Evolutionary conservation across 2,113 vertebrate species (phyloP).

Genomic region (Hippocampus mohnikei): DNA sequence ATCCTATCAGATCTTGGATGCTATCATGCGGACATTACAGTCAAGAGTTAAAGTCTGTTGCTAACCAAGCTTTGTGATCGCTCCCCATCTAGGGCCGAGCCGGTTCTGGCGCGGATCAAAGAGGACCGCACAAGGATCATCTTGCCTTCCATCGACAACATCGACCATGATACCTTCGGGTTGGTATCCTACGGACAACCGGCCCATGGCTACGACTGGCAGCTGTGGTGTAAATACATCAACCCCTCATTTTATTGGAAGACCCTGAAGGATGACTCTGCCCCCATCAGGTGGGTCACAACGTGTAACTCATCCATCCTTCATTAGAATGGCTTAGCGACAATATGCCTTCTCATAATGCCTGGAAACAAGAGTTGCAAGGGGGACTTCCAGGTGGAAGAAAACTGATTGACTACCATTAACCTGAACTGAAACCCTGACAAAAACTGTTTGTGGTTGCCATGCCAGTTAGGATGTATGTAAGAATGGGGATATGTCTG

Average conservation of each 20-base stretch:
- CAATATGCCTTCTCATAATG: not conserved
- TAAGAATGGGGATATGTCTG: too few relatives aligned
- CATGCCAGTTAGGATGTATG: too few relatives aligned
- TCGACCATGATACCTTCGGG: slow-evolving; percentile 91
- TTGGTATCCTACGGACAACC: slow-evolving; percentile 92
- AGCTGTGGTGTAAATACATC: slow-evolving; percentile 99
- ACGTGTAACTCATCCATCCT: too few relatives aligned
- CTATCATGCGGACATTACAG: too few relatives aligned
- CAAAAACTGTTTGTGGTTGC: too few relatives aligned
- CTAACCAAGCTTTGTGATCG: not conserved
- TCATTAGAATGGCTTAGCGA: too few relatives aligned
- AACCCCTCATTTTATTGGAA: slow-evolving; percentile 93
- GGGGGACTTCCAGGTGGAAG: too few relatives aligned
- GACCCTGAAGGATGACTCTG: slow-evolving; percentile 86
- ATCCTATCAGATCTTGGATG: too few relatives aligned
- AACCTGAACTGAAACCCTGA: too few relatives aligned
- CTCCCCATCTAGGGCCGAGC: slow-evolving; percentile 82
- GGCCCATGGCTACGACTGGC: slow-evolving; percentile 94
- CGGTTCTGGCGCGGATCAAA: slow-evolving; percentile 88
- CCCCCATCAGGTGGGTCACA: slow-evolving; percentile 75
- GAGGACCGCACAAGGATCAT: slow-evolving; percentile 87
- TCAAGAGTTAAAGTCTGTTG: too few relatives aligned
- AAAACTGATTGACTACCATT: too few relatives aligned
- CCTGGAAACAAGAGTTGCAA: not conserved
- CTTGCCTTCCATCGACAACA: slow-evolving; percentile 96